A percentile compares a stretch with the other conserved stretches of the same genome.
phyloP scores from a whole-genome alignment of 2,797 vertebrate species.

The Eidolon dupreanum region DNA sequence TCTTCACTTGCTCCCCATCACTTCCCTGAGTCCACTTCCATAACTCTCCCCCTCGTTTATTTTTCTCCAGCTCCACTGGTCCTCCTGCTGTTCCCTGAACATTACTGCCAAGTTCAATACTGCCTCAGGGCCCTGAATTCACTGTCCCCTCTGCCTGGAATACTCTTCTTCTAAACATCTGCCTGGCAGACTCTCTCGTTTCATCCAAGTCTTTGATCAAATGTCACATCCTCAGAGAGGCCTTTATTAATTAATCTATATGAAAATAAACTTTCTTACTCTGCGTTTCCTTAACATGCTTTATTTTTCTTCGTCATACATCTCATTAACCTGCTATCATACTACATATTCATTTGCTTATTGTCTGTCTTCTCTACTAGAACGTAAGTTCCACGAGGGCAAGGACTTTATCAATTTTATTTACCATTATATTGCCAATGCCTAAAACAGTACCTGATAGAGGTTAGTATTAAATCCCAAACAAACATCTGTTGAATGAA shows the following conservation, averaged over 20 bases:
- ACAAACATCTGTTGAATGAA: neutral
- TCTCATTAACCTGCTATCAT: neutral
- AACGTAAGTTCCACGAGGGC: neutral
- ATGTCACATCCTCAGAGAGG: neutral
- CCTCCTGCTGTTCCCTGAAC: neutral
- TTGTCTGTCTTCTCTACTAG: neutral
- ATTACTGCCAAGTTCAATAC: neutral
- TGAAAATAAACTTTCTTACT: neutral
- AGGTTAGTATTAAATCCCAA: neutral
- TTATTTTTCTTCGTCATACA: neutral
- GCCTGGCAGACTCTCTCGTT: neutral
- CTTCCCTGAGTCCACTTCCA: neutral
- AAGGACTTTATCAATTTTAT: slow-evolving; percentile 1
- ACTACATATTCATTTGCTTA: neutral
- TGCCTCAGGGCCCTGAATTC: neutral
- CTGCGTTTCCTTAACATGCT: neutral
- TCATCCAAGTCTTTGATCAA: slow-evolving; percentile 1
- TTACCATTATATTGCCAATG: neutral
- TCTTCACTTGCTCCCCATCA: neutral
- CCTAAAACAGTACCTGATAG: neutral
- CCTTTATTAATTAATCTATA: neutral
- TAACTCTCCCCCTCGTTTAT: neutral
- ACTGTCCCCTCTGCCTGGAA: neutral
- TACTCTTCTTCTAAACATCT: neutral
- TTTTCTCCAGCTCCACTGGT: neutral